Base-by-base conservation (phyloP, 2,797 vertebrate genomes). In the Tenualosa ilisha region DNA sequence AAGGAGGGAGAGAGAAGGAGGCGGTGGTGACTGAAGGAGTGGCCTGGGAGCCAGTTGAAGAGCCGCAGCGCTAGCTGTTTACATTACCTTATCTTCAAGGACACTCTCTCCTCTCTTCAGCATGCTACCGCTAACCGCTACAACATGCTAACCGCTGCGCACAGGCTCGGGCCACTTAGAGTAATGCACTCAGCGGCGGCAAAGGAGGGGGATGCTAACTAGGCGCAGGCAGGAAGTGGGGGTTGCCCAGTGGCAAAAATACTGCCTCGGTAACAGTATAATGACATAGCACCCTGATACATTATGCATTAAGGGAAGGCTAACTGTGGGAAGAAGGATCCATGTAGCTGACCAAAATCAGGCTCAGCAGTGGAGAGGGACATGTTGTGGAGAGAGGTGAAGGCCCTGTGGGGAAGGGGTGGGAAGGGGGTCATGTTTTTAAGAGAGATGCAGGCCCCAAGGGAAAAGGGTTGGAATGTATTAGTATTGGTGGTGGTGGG, bases 51-150 rank as follows among this genome's bases (percentile, higher is more conserved):
- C 15, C 5, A 75, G 79, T 22, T n/a, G 51, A 43, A 68, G 84
- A 50, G 56, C 24, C 22, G 3, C 83, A 31, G 46, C 24, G 12
- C 49, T 50, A 3, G 63, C 37, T 84, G 83, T 84, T 75, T 84
- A 84, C 83, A 72, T 72, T 84, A 84, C 63, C 65, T 31, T n/a
- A 63, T 40, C 40, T 84, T 54, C 83, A 84, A 84, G 83, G 83
- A 84, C 26, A 37, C 17, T 40, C 63, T 84, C 83, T 50, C 61
- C 31, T 72, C 65, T 31, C 65, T 13, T 75, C 68, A 17, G 31
- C 68, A 6, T 17, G 37, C 68, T 75, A 43, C 68, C 37, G 37
- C 68, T 75, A 75, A 75, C 68, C 13, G 15, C 37, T 40, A 75
- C 37, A 15, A 3, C 68, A 43, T 2, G 50, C 11, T 51, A 51